These are phyloP conservation scores for Takifugu rubripes DNA, from an alignment of 2,797 vertebrate species.

Conservation along the genomic window DNA sequence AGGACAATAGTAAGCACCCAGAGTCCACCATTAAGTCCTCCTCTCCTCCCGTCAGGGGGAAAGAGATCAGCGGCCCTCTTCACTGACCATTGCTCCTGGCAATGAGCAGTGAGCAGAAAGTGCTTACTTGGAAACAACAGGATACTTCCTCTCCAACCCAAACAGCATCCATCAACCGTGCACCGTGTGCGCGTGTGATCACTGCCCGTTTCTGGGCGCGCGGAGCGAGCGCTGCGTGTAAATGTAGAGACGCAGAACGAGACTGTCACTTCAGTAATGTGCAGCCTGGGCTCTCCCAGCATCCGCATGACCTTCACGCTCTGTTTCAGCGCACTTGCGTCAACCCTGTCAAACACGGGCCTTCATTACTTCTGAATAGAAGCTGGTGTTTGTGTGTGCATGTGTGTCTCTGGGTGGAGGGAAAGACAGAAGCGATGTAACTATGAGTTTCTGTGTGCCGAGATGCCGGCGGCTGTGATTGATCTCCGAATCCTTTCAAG, in stretches of 20 bases:
- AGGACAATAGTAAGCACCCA: background rate
- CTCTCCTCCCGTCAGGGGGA: conserved; percentile 7
- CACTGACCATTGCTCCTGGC: conserved; percentile 63
- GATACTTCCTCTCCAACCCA: conserved; percentile 49
- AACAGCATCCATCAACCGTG: conserved; percentile 57
- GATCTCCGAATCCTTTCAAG: conserved; percentile 16
- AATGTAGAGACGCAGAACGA: conserved; percentile 14
- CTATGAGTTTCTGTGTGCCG: too few relatives aligned
- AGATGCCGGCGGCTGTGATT: conserved; percentile 32
- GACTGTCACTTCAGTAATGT: conserved; percentile 48
- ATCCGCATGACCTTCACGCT: conserved; percentile 63
- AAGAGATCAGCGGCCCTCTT: conserved; percentile 39
- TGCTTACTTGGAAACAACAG: conserved; percentile 66
- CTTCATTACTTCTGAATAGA: conserved; percentile 38
- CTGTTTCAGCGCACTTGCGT: conserved; percentile 63
- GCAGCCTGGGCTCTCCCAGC: conserved; percentile 36
- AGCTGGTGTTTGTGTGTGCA: conserved; percentile 10
- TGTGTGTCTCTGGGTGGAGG: background rate
- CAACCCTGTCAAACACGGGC: conserved; percentile 45
- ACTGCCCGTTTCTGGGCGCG: background rate
- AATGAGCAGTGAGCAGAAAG: conserved; percentile 55
- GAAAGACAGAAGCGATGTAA: background rate
- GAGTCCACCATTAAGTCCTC: background rate
- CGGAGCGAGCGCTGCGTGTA: background rate
- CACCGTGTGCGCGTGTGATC: conserved; percentile 4